Conservation (phyloP, 2,888 invertebrate species). For the Philereme transversata region DNA sequence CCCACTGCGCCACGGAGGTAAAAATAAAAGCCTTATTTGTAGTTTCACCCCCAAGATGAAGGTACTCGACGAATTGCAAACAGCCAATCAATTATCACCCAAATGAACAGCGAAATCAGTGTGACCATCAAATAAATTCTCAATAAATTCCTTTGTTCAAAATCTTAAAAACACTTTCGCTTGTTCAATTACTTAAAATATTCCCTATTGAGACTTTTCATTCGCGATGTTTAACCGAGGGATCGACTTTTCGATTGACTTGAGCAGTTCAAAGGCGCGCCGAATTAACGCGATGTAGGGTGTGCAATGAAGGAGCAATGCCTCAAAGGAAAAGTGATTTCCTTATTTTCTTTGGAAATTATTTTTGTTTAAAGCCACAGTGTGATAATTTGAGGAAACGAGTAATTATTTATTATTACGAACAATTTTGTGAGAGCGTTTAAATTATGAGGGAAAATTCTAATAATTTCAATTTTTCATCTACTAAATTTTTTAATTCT, state of each 20-base stretch:
- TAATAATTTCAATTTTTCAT: not conserved
- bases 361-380: conserved; percentile 48
- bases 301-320: conserved; percentile 71
- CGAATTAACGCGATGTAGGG: conserved; percentile 77
- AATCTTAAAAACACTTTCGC: conserved; percentile 78
- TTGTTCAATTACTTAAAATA: conserved; percentile 80
- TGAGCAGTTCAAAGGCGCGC: conserved; percentile 80
- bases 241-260: conserved; percentile 82
- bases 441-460: conserved; percentile 5
- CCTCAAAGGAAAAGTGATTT: conserved; percentile 76
- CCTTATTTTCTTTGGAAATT: conserved; percentile 71
- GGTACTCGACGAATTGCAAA: conserved; percentile 6
- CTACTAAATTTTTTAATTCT: not conserved
- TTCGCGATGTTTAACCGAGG: conserved; percentile 81
- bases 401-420: conserved; percentile 32
- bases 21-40: no score
- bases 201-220: conserved; percentile 77
- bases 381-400: conserved; percentile 36
- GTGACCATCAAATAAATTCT: conserved; percentile 48
- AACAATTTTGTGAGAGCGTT: conserved; percentile 20
- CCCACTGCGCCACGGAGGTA: no score
- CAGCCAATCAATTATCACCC: conserved; percentile 26
- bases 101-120: conserved; percentile 41
- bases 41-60: not conserved
- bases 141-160: conserved; percentile 57